Evolutionary conservation across 2,888 invertebrate genomes (phyloP), one percentile per base, ranked within the genome.

Genomic region (Philereme vetulata): DNA sequence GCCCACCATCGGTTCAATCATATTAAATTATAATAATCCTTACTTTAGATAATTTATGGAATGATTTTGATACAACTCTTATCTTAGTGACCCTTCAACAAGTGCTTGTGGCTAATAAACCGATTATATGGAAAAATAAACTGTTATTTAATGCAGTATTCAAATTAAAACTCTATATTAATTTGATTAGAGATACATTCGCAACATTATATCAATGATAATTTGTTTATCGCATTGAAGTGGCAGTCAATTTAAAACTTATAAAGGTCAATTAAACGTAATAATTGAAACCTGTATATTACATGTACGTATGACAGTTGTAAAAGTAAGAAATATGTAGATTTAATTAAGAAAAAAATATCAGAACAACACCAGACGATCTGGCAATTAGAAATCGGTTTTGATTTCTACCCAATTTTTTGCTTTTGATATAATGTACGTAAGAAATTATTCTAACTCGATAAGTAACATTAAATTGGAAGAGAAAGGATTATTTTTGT

Each of bases 31-130:
- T 67, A 60, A 76, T 81, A 81, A 76, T 80, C 80, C 80, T 78
- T 70, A 67, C 76, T 82, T 79, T 79, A 78, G 80, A 85, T 84
- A 79, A 77, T 67, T 63, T 63, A 62, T 65, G 61, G 64, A 67
- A 63, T 57, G 54, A 53, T 51, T 62, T 65, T 61, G 42, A 60
- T 67, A 67, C 43, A 54, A 56, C 54, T 64, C 50, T 59, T 63
- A 65, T 60, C 62, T 51, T 51, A 51, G 48, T 58, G 52, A 51
- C 55, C 49, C 58, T 51, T 62, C 51, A 49, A 52, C 62, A 62
- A 43, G 36, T 40, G 34, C 52, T 46, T 48, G 35, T 51, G 38
- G 40, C 34, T 36, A 55, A 49, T 44, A 55, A 48, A 52, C 21
- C 42, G 58, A 58, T 57, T 54, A 46, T n/a, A 52, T 7, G n/a